Base-by-base conservation (phyloP, 2,113 vertebrate genomes). In the Sapayoa aenigma region DNA sequence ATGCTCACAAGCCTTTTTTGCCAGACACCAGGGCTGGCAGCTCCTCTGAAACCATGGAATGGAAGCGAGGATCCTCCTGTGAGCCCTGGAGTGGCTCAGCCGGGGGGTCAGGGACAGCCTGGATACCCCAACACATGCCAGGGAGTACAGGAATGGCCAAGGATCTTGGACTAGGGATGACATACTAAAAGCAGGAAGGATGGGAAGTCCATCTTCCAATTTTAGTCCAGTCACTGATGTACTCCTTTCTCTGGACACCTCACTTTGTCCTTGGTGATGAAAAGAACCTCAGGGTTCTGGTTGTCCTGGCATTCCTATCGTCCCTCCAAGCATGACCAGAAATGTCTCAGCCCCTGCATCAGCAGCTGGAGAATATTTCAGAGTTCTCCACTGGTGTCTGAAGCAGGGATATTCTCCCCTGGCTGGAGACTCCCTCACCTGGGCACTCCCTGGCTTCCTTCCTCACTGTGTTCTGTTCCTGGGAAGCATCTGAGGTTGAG, bases 1-100 rank as follows among this genome's bases (percentile, higher is more conserved):
- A 97, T 96, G 89, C 94, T 96, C 94, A 96, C 89, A 90, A 94
- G 91, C 56, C 86, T 95, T 84, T 65, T 75, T 21, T 95, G 91
- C 96, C 96, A 97, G 95, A 90, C 95, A 88, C 35, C 23, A 1
- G 94, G 83, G 85, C 94, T 94, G 90, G 90, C 96, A 86, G 78
- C 94, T 90, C 9, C 5, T 2, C 67, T 24, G 82, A 63, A 80
- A 69, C 55, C 21, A 44, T 39, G 44, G 19, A 20, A 28, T 1
- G 39, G 81, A 71, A 28, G 6, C 4, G 0, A 72, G 66, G 74
- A 7, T 55, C 60, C 71, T 87, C 69, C 6, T 9, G 56, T 9
- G 41, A 81, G 66, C 47, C 46, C n/a, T 1, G 7, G 18, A 53
- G 85, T 11, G 3, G 58, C 28, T 50, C 62, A 7, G 11, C 65